Percentiles rank a stretch among this genome's conserved stretches.
phyloP scores from a whole-genome alignment of 2,113 vertebrate genomes.

The Dasyprocta punctata region DNA sequence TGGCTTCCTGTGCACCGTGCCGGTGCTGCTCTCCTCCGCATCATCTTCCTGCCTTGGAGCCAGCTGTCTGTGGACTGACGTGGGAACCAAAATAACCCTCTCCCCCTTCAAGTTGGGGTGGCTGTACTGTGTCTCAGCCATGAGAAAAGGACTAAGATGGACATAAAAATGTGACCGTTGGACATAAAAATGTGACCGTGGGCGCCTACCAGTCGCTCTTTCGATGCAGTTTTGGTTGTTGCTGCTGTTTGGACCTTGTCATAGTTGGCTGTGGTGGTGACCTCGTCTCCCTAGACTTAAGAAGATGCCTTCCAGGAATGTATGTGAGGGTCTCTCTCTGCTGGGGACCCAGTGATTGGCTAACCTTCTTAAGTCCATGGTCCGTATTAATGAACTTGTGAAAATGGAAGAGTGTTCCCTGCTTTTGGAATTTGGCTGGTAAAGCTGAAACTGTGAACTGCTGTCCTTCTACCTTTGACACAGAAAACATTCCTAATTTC shows the following conservation, averaged over 20 bases:
- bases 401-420: neutral
- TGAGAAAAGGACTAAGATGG: neutral
- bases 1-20: neutral
- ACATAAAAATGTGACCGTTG: neutral
- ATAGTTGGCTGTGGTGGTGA: neutral
- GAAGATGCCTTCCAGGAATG: neutral
- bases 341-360: neutral
- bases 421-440: neutral
- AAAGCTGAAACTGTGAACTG: neutral
- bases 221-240: neutral
- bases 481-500: neutral
- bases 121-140: neutral
- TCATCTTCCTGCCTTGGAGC: neutral
- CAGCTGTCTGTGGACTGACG: neutral
- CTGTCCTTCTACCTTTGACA: neutral
- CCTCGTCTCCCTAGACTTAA: neutral
- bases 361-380: neutral
- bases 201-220: no score
- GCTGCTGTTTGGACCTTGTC: neutral
- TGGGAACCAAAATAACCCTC: neutral
- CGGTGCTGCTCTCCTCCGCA: neutral
- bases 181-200: no score
- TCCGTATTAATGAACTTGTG: neutral
- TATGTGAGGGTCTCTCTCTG: neutral
- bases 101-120: neutral